A percentile compares a stretch with the other conserved stretches of the same genome.
Evolutionary conservation across 1,140 invertebrate species (phyloP).

Genomic region (Acromyrmex charruanus): DNA sequence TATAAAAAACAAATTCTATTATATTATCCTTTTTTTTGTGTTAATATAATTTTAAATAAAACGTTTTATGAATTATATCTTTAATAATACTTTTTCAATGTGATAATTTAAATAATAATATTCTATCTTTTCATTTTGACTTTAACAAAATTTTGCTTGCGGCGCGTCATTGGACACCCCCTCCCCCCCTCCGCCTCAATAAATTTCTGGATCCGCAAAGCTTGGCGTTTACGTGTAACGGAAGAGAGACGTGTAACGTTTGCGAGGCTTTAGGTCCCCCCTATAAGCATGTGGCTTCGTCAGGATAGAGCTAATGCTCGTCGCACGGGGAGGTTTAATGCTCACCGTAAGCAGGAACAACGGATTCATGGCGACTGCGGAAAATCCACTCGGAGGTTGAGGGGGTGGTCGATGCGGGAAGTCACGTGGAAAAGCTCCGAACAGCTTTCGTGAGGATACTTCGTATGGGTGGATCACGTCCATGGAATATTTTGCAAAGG

Average conservation of each 20-base stretch:
- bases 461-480: neutral
- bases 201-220: too few species aligned
- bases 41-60: too few species aligned
- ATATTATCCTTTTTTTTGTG: too few species aligned
- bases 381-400: conserved; percentile 16
- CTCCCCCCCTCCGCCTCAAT: too few species aligned
- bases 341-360: conserved; percentile 53
- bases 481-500: neutral
- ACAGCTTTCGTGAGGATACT: conserved; percentile 27
- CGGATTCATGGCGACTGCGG: conserved; percentile 35
- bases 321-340: conserved; percentile 42
- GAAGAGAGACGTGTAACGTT: conserved; percentile 1
- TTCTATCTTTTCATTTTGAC: too few species aligned
- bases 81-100: too few species aligned
- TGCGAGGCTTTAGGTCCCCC: conserved; percentile 33
- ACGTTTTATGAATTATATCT: too few species aligned
- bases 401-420: conserved; percentile 15
- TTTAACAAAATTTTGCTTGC: too few species aligned
- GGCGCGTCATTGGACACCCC: too few species aligned
- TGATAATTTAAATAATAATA: too few species aligned
- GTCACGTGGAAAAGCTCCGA: conserved; percentile 49
- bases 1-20: too few species aligned
- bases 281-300: conserved; percentile 47
- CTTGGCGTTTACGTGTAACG: neutral
- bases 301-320: conserved; percentile 49